These are phyloP conservation scores for Seriola dumerili DNA, from an alignment of 2,113 vertebrate genomes.

Conservation along the genomic window DNA sequence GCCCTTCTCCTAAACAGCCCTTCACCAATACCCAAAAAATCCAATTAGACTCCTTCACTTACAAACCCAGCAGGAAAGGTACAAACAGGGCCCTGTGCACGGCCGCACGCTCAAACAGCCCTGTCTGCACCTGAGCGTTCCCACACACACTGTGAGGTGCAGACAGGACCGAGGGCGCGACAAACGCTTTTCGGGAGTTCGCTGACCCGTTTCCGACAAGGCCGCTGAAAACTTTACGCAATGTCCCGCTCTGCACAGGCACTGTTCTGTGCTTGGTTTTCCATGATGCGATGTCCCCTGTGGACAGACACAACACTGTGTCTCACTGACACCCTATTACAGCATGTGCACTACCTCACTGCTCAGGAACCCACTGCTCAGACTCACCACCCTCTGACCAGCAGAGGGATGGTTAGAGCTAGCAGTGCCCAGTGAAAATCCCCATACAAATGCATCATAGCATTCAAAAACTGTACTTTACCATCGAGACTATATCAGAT, in stretches of 20 bases:
- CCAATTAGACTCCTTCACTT: conserved; percentile 82
- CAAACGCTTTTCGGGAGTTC: conserved; percentile 20
- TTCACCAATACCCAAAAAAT: conserved; percentile 67
- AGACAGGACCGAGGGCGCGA: conserved; percentile 31
- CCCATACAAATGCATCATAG: background rate
- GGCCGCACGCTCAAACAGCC: conserved; percentile 24
- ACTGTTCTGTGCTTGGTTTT: conserved; percentile 62
- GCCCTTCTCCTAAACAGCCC: conserved; percentile 44
- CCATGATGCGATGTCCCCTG: conserved; percentile 76
- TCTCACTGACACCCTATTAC: conserved; percentile 68
- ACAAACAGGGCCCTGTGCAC: conserved; percentile 47
- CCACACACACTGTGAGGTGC: conserved; percentile 46
- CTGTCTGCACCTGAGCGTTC: conserved; percentile 61
- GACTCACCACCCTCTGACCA: conserved; percentile 30
- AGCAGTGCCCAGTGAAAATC: background rate
- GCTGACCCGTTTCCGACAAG: conserved; percentile 62
- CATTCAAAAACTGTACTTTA: background rate
- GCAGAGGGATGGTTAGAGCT: background rate
- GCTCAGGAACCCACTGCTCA: conserved; percentile 50
- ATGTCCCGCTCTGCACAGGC: conserved; percentile 45
- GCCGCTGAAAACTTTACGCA: conserved; percentile 49
- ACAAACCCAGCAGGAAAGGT: conserved; percentile 74
- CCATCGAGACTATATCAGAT: background rate
- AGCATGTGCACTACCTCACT: conserved; percentile 66
- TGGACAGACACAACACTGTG: conserved; percentile 55